Evolutionary conservation across 92 coral and sea anemone species (phyloP).

Genomic region (Virgularia gustaviana): DNA sequence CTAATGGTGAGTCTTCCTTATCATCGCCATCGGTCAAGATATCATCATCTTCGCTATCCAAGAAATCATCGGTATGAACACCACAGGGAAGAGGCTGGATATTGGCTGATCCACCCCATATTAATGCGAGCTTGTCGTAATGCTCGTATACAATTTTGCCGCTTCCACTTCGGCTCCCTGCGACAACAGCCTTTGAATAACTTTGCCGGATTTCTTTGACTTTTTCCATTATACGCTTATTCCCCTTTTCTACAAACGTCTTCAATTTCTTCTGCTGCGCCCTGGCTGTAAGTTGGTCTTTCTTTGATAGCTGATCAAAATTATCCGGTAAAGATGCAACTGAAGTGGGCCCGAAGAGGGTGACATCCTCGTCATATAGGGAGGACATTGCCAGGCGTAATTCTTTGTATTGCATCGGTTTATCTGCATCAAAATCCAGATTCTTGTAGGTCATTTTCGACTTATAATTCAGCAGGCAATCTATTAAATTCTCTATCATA

Average conservation of each 20-base stretch:
- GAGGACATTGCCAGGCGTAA: constrained; percentile 46
- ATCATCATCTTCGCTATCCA: no score
- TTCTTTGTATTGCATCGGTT: constrained; percentile 48
- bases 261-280: constrained; percentile 41
- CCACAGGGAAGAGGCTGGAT: constrained; percentile 47
- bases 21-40: no score
- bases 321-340: constrained; percentile 20
- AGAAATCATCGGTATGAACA: constrained; percentile 48
- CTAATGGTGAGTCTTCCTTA: no score
- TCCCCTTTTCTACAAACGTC: constrained; percentile 44
- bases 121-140: constrained; percentile 43
- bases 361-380: constrained; percentile 20
- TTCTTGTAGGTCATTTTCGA: constrained; percentile 35
- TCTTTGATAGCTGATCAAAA: constrained; percentile 29
- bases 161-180: constrained; percentile 56
- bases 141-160: constrained; percentile 50
- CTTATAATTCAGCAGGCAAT: constrained; percentile 38
- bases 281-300: constrained; percentile 39
- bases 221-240: constrained; percentile 56
- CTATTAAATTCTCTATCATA: constrained; percentile 38
- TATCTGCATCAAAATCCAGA: constrained; percentile 48
- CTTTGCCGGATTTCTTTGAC: constrained; percentile 52
- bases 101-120: constrained; percentile 49
- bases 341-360: constrained; percentile 44
- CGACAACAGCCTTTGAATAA: constrained; percentile 55